Percentiles rank a stretch among this genome's conserved stretches.
Conservation (phyloP, 37 sponge, comb jelly and placozoan species). For the Spongia lamella region DNA sequence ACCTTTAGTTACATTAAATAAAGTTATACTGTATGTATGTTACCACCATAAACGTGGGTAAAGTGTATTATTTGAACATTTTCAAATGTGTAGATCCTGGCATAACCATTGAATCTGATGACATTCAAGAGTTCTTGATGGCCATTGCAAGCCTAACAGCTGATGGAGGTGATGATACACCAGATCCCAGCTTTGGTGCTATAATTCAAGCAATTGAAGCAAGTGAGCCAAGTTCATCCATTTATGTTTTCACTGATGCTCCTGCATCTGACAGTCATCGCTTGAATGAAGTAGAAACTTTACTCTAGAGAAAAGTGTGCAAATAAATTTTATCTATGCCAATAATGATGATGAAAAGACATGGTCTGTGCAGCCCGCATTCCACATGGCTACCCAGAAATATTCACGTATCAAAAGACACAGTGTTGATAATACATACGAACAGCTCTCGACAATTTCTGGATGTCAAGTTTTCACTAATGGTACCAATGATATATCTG, state of each 20-base stretch:
- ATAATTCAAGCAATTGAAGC: constrained; percentile 45
- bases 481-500: constrained; percentile 3
- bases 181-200: constrained; percentile 67
- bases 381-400: not conserved
- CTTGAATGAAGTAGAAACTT: not conserved
- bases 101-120: not conserved
- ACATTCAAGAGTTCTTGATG: constrained; percentile 24
- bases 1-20: too few relatives aligned
- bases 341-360: too few relatives aligned
- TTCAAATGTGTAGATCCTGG: too few relatives aligned
- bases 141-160: constrained; percentile 23
- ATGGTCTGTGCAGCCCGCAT: too few relatives aligned
- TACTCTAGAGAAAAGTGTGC: constrained; percentile 9
- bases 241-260: constrained; percentile 76
- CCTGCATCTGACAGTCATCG: constrained; percentile 30
- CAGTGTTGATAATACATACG: constrained; percentile 3
- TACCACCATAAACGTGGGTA: too few relatives aligned
- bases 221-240: constrained; percentile 42
- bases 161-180: constrained; percentile 58
- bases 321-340: not conserved
- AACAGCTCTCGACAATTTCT: constrained; percentile 15
- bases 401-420: not conserved
- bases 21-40: constrained; percentile 15
- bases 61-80: too few relatives aligned
- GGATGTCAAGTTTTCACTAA: constrained; percentile 30